These are phyloP conservation scores for Eupithecia insigniata DNA, from an alignment of 2,888 invertebrate genomes.

Conservation along the genomic window DNA sequence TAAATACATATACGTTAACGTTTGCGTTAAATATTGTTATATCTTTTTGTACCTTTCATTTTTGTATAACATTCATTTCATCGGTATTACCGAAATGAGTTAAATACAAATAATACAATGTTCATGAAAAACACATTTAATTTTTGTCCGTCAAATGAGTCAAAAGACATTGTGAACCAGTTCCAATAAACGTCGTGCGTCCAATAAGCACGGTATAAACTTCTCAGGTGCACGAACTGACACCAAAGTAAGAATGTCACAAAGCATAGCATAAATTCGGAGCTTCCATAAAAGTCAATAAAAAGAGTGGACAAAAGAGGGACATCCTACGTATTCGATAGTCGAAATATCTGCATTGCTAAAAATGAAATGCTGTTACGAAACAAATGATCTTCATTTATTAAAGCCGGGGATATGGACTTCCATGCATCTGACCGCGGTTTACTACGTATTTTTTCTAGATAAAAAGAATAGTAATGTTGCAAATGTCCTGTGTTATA, in stretches of 20 bases:
- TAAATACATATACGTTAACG: too few species aligned
- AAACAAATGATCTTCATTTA: not conserved
- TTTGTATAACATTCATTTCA: too few species aligned
- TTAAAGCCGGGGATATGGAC: not conserved
- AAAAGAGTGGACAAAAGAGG: not conserved
- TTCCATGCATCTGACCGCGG: not conserved
- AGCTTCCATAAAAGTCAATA: constrained; percentile 13
- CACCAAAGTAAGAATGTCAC: constrained; percentile 17
- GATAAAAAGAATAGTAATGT: constrained; percentile 1
- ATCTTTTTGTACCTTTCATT: too few species aligned
- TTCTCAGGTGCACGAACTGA: constrained; percentile 11
- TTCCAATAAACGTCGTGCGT: constrained; percentile 10
- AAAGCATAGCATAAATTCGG: constrained; percentile 13
- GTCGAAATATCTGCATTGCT: not conserved
- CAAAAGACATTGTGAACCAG: not conserved
- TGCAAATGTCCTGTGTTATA: too few species aligned
- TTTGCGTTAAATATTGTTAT: too few species aligned
- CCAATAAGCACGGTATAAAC: constrained; percentile 13
- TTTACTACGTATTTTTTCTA: not conserved
- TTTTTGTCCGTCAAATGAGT: not conserved
- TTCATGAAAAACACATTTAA: not conserved
- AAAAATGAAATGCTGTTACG: not conserved
- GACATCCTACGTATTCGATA: not conserved
- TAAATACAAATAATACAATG: too few species aligned
- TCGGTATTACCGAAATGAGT: too few species aligned